phyloP scores from a whole-genome alignment of 2,888 invertebrate genomes.

The Allolobophora icterica region DNA sequence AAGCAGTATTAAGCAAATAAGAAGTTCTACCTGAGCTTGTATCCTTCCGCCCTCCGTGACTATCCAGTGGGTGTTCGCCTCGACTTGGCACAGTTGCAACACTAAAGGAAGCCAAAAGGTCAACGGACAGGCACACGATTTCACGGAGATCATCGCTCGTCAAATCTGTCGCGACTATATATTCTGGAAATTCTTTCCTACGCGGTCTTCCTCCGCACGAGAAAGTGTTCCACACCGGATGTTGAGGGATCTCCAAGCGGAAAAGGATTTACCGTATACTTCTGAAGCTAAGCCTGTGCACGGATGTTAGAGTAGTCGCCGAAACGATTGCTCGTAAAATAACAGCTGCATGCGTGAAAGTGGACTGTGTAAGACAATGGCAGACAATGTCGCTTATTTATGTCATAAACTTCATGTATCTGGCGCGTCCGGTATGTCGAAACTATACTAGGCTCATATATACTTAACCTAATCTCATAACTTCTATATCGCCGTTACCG shows the following conservation, averaged over 20 bases:
- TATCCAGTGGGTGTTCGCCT: slow-evolving; percentile 59
- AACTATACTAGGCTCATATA: too few relatives aligned
- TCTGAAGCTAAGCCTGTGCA: not conserved
- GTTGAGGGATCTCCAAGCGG: not conserved
- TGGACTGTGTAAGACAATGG: too few relatives aligned
- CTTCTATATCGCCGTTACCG: too few relatives aligned
- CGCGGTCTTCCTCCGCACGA: not conserved
- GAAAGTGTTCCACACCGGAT: not conserved
- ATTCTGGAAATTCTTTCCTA: not conserved
- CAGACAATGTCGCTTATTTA: too few relatives aligned
- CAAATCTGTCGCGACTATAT: not conserved
- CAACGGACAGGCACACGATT: not conserved
- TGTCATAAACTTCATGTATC: too few relatives aligned
- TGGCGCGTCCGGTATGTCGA: too few relatives aligned
- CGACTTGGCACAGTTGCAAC: slow-evolving; percentile 1
- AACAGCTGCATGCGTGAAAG: too few relatives aligned
- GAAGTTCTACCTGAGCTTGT: slow-evolving; percentile 73
- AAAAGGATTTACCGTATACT: not conserved
- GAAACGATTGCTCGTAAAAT: too few relatives aligned
- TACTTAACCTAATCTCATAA: too few relatives aligned
- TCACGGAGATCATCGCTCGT: not conserved
- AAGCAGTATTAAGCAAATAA: not conserved
- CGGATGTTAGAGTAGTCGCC: not conserved
- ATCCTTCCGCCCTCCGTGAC: slow-evolving; percentile 82
- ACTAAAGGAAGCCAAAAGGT: slow-evolving; percentile 13